Evolutionary conservation across 2,797 vertebrate genomes (phyloP).

Genomic region (Lepidocolaptes lacrymiger): DNA sequence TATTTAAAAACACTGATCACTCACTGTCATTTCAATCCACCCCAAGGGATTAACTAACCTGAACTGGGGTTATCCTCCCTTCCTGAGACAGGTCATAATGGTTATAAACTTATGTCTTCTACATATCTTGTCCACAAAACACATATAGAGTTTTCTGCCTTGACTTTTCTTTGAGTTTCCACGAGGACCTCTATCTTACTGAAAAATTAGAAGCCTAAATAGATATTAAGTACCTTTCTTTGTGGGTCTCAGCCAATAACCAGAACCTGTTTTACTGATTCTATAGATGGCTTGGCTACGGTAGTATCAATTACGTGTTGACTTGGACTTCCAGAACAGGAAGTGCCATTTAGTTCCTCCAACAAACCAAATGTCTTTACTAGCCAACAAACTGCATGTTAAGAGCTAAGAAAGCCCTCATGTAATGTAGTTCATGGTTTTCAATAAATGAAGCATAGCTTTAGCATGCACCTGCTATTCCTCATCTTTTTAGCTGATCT

Average conservation of each 20-base stretch:
- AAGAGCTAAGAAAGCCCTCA: background rate
- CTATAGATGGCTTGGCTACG: accelerated
- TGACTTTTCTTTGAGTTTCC: background rate
- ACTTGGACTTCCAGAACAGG: background rate
- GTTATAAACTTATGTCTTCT: background rate
- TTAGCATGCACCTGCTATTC: background rate
- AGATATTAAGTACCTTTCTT: background rate
- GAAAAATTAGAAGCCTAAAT: background rate
- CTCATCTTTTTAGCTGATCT: background rate
- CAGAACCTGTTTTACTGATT: background rate
- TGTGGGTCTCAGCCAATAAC: background rate
- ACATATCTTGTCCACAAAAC: background rate
- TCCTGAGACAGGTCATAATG: too few species aligned
- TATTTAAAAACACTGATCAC: too few species aligned
- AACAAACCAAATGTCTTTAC: background rate
- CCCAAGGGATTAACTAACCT: too few species aligned
- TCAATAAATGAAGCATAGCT: background rate
- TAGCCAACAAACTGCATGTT: background rate
- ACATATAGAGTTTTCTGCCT: background rate
- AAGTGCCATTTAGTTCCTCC: background rate
- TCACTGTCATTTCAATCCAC: too few species aligned
- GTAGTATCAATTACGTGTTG: background rate
- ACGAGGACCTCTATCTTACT: background rate
- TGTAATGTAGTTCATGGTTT: background rate
- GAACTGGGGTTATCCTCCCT: too few species aligned